Conservation (phyloP, 2,113 vertebrate genomes). For the Taxidea taxus region DNA sequence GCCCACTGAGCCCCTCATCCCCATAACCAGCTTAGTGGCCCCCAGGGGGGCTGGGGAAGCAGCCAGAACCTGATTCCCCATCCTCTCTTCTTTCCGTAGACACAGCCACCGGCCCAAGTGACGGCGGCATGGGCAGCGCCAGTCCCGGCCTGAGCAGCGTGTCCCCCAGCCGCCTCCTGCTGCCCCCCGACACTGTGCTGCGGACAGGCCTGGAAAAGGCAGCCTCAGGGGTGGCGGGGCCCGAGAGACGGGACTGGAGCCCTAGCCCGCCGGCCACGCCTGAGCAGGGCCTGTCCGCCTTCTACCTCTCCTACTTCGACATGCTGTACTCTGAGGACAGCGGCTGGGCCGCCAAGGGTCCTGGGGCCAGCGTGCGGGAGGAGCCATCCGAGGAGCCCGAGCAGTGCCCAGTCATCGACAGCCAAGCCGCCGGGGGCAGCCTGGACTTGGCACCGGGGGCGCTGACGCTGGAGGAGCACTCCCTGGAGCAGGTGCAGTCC, state of each 20-base stretch:
- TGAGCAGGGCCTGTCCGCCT: conserved; percentile 83
- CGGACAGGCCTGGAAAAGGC: conserved; percentile 81
- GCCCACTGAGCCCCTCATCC: conserved; percentile 56
- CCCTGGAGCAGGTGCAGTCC: conserved; percentile 96
- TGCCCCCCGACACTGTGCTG: conserved; percentile 80
- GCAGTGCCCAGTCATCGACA: conserved; percentile 97
- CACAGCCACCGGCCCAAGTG: conserved; percentile 33
- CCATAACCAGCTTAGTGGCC: conserved; percentile 80
- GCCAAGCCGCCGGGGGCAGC: conserved; percentile 88
- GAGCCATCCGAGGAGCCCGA: conserved; percentile 87
- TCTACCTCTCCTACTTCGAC: conserved; percentile 94
- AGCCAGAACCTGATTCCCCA: conserved; percentile 46
- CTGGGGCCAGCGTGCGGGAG: conserved; percentile 16
- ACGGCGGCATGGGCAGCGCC: conserved; percentile 87
- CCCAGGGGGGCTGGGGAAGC: conserved; percentile 58
- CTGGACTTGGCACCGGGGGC: conserved; percentile 84
- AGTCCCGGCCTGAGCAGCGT: conserved; percentile 80
- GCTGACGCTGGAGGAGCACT: conserved; percentile 90
- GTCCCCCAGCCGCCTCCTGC: conserved; percentile 74
- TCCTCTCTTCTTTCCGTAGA: conserved; percentile 57
- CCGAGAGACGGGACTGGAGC: conserved; percentile 80
- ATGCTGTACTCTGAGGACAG: conserved; percentile 89
- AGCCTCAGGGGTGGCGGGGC: not conserved
- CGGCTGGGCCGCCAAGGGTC: conserved; percentile 84
- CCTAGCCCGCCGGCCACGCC: conserved; percentile 78